Conservation (phyloP, 2,113 vertebrate genomes). For the Chaenocephalus aceratus region DNA sequence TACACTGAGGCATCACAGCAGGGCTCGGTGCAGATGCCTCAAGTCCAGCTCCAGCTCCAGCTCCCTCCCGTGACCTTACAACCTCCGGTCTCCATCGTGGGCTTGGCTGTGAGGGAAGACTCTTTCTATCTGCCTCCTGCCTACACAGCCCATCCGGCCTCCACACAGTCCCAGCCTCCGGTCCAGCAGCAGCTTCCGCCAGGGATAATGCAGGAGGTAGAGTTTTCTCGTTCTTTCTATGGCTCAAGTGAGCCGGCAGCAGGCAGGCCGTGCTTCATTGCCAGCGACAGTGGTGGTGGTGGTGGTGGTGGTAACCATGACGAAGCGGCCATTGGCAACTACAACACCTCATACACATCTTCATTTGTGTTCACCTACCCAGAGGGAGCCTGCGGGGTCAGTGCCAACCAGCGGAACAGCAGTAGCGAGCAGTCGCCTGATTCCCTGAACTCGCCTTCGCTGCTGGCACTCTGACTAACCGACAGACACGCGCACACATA, state of each 20-base stretch:
- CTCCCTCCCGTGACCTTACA: constrained; percentile 71
- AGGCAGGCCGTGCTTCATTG: constrained; percentile 87
- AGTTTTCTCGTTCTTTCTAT: constrained; percentile 94
- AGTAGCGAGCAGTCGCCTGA: constrained; percentile 95
- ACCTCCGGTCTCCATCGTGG: constrained; percentile 81
- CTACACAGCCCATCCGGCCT: constrained; percentile 83
- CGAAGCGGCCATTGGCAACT: constrained; percentile 80
- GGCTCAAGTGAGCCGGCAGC: constrained; percentile 86
- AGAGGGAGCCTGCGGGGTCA: constrained; percentile 96
- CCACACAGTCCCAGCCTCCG: constrained; percentile 80
- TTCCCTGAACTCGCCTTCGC: constrained; percentile 96
- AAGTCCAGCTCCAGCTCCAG: constrained; percentile 41
- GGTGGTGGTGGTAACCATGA: constrained; percentile 84
- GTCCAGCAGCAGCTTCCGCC: constrained; percentile 77
- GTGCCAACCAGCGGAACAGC: constrained; percentile 94
- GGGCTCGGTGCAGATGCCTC: constrained; percentile 34
- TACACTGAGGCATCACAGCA: constrained; percentile 85
- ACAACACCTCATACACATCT: constrained; percentile 96
- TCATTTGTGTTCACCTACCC: constrained; percentile 99
- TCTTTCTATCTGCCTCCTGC: constrained; percentile 87
- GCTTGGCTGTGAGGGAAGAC: constrained; percentile 89
- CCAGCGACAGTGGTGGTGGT: constrained; percentile 77
- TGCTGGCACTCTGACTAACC: constrained; percentile 92
- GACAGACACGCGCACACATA: constrained; percentile 65
- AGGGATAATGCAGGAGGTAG: constrained; percentile 91